A percentile compares a stretch with the other conserved stretches of the same genome.
These are phyloP conservation scores for Hedya salicella DNA, from an alignment of 2,888 invertebrate genomes.

Conservation along the genomic window DNA sequence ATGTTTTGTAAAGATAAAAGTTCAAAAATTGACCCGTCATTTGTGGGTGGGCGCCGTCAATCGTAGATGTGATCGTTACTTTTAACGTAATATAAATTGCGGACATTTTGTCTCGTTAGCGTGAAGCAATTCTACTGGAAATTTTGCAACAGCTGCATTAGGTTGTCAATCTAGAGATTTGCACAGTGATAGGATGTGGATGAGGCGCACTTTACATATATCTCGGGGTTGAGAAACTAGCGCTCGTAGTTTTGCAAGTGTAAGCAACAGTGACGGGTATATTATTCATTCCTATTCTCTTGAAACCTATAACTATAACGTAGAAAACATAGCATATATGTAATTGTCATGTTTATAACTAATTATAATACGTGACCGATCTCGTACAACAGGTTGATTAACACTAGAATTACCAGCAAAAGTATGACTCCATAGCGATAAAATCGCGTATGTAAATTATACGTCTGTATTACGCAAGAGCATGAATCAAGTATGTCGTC, in stretches of 20 bases:
- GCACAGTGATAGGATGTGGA: constrained; percentile 36
- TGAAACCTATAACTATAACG: too few relatives aligned
- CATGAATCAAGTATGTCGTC: constrained; percentile 46
- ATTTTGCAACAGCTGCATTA: constrained; percentile 35
- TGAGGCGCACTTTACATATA: constrained; percentile 31
- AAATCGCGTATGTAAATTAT: constrained; percentile 23
- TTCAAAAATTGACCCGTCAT: constrained; percentile 1
- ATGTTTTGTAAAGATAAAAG: constrained; percentile 11
- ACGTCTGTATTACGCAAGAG: constrained; percentile 29
- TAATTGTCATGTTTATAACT: neutral
- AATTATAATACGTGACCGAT: constrained; percentile 1
- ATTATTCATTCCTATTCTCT: too few relatives aligned
- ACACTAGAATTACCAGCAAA: constrained; percentile 10
- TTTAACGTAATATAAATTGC: constrained; percentile 29
- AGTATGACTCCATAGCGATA: constrained; percentile 20
- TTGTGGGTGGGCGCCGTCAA: neutral
- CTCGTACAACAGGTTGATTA: constrained; percentile 7
- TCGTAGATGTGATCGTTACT: constrained; percentile 16
- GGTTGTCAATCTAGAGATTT: constrained; percentile 39
- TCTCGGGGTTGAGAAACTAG: constrained; percentile 30
- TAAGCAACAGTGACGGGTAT: constrained; percentile 13
- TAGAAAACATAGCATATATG: too few relatives aligned
- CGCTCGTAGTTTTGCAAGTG: constrained; percentile 23
- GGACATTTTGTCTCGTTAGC: constrained; percentile 28
- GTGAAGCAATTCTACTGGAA: constrained; percentile 37